phyloP scores from a whole-genome alignment of 2,888 invertebrate species.

The Cosmia pyralina region DNA sequence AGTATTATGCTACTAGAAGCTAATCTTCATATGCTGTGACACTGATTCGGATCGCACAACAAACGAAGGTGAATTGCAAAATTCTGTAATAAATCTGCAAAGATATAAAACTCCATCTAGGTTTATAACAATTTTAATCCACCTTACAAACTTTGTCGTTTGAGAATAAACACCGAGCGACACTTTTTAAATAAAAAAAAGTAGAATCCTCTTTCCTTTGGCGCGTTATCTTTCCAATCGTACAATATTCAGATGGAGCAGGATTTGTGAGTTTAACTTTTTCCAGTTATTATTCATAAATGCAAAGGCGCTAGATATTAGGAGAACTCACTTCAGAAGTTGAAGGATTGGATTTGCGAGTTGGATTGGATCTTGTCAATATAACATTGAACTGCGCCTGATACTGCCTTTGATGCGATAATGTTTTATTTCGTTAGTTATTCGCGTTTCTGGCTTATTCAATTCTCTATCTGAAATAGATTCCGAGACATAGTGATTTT shows the following conservation, averaged over 20 bases:
- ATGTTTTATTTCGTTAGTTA: conserved; percentile 59
- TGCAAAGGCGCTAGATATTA: conserved; percentile 87
- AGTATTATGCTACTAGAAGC: background rate
- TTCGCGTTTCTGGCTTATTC: conserved; percentile 37
- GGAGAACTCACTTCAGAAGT: conserved; percentile 82
- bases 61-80: conserved; percentile 58
- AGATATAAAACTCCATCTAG: conserved; percentile 65
- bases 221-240: conserved; percentile 83
- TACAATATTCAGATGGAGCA: conserved; percentile 84
- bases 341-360: conserved; percentile 80
- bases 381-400: conserved; percentile 71
- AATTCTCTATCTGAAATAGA: conserved; percentile 23
- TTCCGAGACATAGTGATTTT: background rate
- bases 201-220: conserved; percentile 72
- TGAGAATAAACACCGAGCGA: conserved; percentile 74
- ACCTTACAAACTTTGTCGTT: conserved; percentile 75
- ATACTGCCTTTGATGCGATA: conserved; percentile 63
- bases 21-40: conserved; percentile 7
- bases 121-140: conserved; percentile 75
- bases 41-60: conserved; percentile 38
- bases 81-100: conserved; percentile 63
- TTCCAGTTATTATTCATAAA: conserved; percentile 88
- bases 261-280: conserved; percentile 87
- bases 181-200: conserved; percentile 60
- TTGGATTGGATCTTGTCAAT: conserved; percentile 78